These are phyloP conservation scores for Xenopus petersii DNA, from an alignment of 2,797 vertebrate genomes.

Conservation along the genomic window DNA sequence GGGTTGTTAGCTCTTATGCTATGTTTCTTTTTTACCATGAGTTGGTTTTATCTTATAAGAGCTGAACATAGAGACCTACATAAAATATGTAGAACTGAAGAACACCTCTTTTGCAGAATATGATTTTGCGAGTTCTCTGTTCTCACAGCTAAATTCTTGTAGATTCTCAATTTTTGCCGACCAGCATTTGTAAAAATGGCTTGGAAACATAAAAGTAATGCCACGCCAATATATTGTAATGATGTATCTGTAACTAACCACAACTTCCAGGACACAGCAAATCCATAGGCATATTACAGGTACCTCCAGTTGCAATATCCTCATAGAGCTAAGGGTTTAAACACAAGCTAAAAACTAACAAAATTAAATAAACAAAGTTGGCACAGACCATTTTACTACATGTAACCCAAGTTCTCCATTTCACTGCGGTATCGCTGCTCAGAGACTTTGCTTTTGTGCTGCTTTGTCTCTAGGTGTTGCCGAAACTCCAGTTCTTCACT, in stretches of 20 bases:
- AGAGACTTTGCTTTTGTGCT: slow-evolving; percentile 95
- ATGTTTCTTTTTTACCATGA: no score
- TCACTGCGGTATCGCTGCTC: slow-evolving; percentile 92
- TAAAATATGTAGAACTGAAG: no score
- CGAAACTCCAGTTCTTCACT: slow-evolving; percentile 92
- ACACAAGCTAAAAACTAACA: slow-evolving; percentile 2
- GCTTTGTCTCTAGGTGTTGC: slow-evolving; percentile 96
- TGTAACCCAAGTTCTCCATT: slow-evolving; percentile 96
- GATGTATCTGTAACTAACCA: background rate
- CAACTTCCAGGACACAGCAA: background rate
- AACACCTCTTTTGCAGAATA: no score
- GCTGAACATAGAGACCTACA: no score
- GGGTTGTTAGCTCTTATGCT: no score
- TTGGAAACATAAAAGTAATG: no score
- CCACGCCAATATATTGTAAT: background rate
- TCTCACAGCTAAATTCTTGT: no score
- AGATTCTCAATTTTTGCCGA: no score
- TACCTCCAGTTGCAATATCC: slow-evolving; percentile 8
- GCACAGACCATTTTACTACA: slow-evolving; percentile 64
- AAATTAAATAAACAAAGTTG: slow-evolving; percentile 11
- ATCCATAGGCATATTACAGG: slow-evolving; percentile 1
- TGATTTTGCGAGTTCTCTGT: no score
- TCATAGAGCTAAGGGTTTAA: slow-evolving; percentile 10
- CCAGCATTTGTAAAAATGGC: no score
- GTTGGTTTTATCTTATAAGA: no score